A percentile compares a stretch with the other conserved stretches of the same genome.
These are phyloP conservation scores for Spilarctia lutea DNA, from an alignment of 2,888 invertebrate species.

Conservation along the genomic window DNA sequence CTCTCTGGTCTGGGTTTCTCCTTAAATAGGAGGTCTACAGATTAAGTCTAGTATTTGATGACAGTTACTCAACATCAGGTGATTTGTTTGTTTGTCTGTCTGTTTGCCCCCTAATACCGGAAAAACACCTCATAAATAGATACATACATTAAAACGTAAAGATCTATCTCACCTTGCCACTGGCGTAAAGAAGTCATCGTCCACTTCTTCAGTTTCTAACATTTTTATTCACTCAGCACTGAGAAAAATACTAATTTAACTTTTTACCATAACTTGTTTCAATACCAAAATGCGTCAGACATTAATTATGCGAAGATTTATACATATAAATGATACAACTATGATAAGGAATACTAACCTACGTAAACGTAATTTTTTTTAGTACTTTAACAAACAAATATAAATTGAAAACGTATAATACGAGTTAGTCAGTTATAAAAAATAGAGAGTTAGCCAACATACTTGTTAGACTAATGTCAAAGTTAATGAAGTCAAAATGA, in stretches of 20 bases:
- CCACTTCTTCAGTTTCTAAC: slow-evolving; percentile 77
- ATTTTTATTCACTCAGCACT: slow-evolving; percentile 37
- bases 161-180: slow-evolving; percentile 64
- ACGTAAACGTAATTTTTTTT: background rate
- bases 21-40: background rate
- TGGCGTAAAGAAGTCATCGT: slow-evolving; percentile 81
- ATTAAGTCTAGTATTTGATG: background rate
- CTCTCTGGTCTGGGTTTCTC: no score
- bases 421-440: no score
- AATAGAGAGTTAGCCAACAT: no score
- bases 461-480: no score
- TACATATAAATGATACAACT: background rate
- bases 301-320: no score
- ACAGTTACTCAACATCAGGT: background rate
- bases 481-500: no score
- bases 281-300: background rate
- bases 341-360: background rate
- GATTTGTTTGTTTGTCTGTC: no score
- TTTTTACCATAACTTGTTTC: background rate
- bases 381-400: background rate
- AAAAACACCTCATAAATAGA: no score
- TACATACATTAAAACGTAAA: background rate
- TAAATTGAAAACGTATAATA: background rate
- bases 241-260: background rate
- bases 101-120: no score